Conservation (phyloP, 2,113 vertebrate genomes). For the Sus scrofa region DNA sequence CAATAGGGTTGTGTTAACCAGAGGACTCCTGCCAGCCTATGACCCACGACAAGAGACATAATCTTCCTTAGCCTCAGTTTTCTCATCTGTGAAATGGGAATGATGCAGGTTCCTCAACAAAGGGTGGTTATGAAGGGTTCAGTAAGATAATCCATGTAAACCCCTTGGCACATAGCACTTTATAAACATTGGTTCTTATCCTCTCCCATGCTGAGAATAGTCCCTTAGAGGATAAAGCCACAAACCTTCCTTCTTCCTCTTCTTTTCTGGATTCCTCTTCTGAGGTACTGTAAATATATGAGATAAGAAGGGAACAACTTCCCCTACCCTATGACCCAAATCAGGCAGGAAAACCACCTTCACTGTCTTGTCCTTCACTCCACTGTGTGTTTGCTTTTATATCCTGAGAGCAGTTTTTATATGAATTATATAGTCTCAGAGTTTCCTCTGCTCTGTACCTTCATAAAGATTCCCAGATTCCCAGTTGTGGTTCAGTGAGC, state of each 20-base stretch:
- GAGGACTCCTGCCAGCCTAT: background rate
- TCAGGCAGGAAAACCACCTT: background rate
- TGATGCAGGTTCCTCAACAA: background rate
- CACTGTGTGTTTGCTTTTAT: background rate
- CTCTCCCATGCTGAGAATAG: background rate
- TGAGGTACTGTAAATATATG: background rate
- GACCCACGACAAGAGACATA: background rate
- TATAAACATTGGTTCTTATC: background rate
- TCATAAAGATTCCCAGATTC: background rate
- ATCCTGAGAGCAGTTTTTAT: background rate
- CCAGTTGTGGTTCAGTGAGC: too few relatives aligned
- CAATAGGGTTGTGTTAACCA: background rate
- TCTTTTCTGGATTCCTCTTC: background rate
- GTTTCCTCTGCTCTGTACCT: background rate
- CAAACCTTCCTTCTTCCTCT: background rate
- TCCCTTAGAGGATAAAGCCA: background rate
- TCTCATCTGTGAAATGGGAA: constrained; percentile 43
- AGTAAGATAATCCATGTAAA: background rate
- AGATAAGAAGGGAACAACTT: background rate
- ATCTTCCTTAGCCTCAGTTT: background rate
- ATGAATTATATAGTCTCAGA: background rate
- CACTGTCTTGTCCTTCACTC: background rate
- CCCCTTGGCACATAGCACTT: background rate
- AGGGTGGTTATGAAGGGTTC: background rate
- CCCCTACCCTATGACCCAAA: too few relatives aligned